Conservation (phyloP, 1,140 invertebrate species). For the Mercenaria mercenaria region DNA sequence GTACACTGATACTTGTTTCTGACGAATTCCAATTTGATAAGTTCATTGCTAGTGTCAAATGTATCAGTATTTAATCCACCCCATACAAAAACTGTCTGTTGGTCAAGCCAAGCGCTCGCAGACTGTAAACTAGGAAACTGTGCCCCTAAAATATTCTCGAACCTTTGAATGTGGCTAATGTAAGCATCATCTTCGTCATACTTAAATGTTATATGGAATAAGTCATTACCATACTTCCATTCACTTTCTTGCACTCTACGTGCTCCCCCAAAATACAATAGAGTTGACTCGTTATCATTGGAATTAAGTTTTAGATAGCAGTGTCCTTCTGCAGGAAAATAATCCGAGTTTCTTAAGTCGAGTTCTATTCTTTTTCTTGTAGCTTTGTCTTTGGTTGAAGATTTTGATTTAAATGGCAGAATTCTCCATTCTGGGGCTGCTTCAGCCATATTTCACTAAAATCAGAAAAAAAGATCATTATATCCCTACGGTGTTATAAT, state of each 20-base stretch:
- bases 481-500: no score
- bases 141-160: background rate
- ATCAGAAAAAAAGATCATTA: background rate
- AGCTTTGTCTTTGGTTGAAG: background rate
- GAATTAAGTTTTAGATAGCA: background rate
- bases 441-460: background rate
- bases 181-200: background rate
- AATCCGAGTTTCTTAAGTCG: background rate
- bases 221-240: background rate
- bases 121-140: constrained; percentile 1
- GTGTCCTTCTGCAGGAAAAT: constrained; percentile 25
- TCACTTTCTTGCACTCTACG: background rate
- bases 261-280: constrained; percentile 3
- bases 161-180: background rate
- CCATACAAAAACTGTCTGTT: background rate
- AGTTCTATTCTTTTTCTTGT: constrained; percentile 11
- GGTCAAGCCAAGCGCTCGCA: background rate
- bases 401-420: constrained; percentile 32
- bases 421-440: background rate
- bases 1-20: background rate
- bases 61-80: background rate
- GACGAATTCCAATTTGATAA: background rate
- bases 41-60: background rate
- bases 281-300: background rate
- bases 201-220: background rate